Conservation (phyloP, 2,113 vertebrate species). For the Alaudala cheleensis region DNA sequence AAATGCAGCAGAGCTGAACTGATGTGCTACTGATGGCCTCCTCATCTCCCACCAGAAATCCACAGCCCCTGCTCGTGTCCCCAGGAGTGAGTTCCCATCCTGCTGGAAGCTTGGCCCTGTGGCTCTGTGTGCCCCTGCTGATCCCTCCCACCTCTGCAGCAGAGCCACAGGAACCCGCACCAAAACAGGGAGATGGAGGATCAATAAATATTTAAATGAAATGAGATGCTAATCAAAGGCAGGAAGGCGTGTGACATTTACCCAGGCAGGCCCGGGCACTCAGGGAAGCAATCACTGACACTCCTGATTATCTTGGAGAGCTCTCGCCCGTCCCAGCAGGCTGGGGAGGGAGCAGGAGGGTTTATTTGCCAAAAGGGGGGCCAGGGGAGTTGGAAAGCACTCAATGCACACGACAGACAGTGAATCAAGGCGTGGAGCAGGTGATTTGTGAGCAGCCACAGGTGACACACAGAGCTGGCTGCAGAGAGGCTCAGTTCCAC, state of each 20-base stretch:
- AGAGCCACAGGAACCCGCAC: not conserved
- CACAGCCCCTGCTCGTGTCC: not conserved
- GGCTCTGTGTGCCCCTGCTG: no score
- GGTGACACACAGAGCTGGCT: not conserved
- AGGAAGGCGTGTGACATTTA: conserved; percentile 45
- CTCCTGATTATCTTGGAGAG: conserved; percentile 13
- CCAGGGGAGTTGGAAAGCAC: not conserved
- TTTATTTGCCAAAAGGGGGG: not conserved
- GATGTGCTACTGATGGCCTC: not conserved
- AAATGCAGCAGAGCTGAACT: conserved; percentile 22
- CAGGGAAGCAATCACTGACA: not conserved
- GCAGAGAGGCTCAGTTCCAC: not conserved
- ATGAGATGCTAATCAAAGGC: conserved; percentile 9
- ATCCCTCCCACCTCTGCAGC: not conserved
- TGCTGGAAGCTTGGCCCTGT: no score
- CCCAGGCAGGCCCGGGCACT: not conserved
- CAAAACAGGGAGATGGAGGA: not conserved
- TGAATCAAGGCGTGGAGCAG: not conserved
- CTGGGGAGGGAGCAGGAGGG: not conserved
- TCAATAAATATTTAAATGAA: conserved; percentile 15
- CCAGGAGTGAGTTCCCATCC: not conserved
- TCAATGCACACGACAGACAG: not conserved
- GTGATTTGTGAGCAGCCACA: not conserved
- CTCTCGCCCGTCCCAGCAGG: not conserved
- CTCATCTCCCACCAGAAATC: not conserved